Evolutionary conservation across 1,140 invertebrate genomes (phyloP).

Genomic region (Brachionus calyciflorus): DNA sequence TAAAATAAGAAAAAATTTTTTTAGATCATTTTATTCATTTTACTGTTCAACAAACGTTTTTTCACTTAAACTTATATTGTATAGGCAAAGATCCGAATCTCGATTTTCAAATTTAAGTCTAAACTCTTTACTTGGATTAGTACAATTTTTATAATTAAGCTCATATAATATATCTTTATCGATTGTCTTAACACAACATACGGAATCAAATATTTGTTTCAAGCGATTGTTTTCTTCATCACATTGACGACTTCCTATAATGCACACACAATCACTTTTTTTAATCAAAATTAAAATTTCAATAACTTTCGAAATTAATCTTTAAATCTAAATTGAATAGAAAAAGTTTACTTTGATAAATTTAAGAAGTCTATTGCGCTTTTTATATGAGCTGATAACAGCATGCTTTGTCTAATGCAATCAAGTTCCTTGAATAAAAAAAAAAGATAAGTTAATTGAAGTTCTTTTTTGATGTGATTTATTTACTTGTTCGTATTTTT

Average conservation of each 20-base stretch:
- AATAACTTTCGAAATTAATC: no score
- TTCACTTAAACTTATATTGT: background rate
- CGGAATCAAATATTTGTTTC: background rate
- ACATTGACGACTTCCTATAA: background rate
- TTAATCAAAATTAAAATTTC: no score
- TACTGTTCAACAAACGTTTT: no score
- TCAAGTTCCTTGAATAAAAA: constrained; percentile 5
- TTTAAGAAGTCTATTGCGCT: background rate
- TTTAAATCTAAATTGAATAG: background rate
- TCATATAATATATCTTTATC: constrained; percentile 22
- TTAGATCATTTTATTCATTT: no score
- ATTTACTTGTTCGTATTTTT: constrained; percentile 7
- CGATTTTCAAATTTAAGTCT: constrained; percentile 25
- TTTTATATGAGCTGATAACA: background rate
- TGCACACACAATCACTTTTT: no score
- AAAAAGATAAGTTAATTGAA: no score
- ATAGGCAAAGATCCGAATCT: constrained; percentile 6
- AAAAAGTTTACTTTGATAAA: background rate
- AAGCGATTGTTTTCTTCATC: background rate
- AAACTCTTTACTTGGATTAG: background rate
- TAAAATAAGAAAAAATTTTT: no score
- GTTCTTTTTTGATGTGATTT: background rate
- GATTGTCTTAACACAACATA: background rate
- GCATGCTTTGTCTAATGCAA: background rate
- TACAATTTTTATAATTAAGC: background rate